Percentiles rank a stretch among this genome's conserved stretches.
These are phyloP conservation scores for Trematomus bernacchii DNA, from an alignment of 2,797 vertebrate species.

Conservation along the genomic window DNA sequence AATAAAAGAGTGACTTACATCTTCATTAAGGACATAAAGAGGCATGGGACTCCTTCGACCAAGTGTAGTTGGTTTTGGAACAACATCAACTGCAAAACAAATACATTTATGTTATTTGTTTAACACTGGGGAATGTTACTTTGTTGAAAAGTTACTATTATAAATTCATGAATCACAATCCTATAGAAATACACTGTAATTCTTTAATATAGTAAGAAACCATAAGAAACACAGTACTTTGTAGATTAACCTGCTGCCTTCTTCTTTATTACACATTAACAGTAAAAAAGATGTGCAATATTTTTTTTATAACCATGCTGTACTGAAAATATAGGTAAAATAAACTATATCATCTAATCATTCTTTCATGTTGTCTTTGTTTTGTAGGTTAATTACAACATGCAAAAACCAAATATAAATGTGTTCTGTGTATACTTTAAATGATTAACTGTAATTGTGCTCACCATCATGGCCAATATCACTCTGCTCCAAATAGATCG, in stretches of 20 bases:
- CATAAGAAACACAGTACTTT: too few species aligned
- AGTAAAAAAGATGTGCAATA: too few species aligned
- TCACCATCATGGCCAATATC: constrained; percentile 93
- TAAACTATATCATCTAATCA: neutral
- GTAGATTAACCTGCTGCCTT: too few species aligned
- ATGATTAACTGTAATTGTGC: constrained; percentile 8
- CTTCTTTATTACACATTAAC: too few species aligned
- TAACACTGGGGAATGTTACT: neutral
- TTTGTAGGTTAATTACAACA: neutral
- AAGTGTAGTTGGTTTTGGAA: constrained; percentile 83
- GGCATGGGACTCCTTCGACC: constrained; percentile 88
- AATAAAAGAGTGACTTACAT: constrained; percentile 82
- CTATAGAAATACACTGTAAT: too few species aligned
- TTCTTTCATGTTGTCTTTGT: too few species aligned
- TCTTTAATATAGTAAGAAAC: too few species aligned
- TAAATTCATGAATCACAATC: too few species aligned
- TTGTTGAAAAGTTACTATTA: too few species aligned
- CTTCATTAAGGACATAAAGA: constrained; percentile 94
- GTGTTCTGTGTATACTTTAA: neutral
- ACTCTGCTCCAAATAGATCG: constrained; percentile 88
- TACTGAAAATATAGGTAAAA: too few species aligned
- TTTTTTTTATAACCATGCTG: too few species aligned
- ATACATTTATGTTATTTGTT: neutral
- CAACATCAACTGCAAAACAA: constrained; percentile 87
- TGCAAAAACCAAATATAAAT: neutral